Base-by-base conservation (phyloP, 2,113 vertebrate species). In the Trematocara macrostoma region DNA sequence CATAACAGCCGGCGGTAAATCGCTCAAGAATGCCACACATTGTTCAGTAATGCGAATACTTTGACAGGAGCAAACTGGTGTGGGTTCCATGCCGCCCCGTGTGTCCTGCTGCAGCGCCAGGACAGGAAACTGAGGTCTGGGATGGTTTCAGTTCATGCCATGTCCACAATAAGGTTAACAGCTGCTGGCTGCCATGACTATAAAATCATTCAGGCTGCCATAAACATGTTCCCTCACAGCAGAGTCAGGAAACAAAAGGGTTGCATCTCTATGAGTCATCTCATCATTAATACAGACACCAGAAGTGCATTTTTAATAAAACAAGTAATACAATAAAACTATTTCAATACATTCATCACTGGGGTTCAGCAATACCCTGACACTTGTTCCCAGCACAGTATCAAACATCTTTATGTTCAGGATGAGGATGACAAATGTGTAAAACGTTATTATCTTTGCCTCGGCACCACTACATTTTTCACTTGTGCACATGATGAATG, bases 21-120 rank as follows among this genome's bases (percentile, higher is more conserved):
- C 67, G 10, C 29, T 26, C 3, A 11, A 55, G 83, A 85, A 89
- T 34, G 71, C 90, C 90, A 90, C 86, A 87, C 79, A 84, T 34
- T n/a, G 53, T 23, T 56, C 82, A 69, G 78, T 69, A 67, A 26
- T 87, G 85, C 56, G 89, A 86, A 83, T 61, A 57, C 47, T 15
- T 38, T 74, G 57, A 49, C 71, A 55, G 57, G 52, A 76, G 42
- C 34, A 20, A 49, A 11, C 76, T 47, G 51, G 31, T 64, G 26
- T 15, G 67, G 79, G 86, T 95, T 95, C 96, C 96, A 83, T 91
- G 88, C 81, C 94, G 69, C 18, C 95, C 96, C 84, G 93, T 82
- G 83, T 82, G 88, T 96, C 96, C 96, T 90, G 85, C 18, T 11
- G 74, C 92, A 83, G 83, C 52, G 88, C 88, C 87, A 89, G 89